A percentile compares a stretch with the other conserved stretches of the same genome.
Conservation (phyloP, 2,888 invertebrate species). For the Plebejus melissa region DNA sequence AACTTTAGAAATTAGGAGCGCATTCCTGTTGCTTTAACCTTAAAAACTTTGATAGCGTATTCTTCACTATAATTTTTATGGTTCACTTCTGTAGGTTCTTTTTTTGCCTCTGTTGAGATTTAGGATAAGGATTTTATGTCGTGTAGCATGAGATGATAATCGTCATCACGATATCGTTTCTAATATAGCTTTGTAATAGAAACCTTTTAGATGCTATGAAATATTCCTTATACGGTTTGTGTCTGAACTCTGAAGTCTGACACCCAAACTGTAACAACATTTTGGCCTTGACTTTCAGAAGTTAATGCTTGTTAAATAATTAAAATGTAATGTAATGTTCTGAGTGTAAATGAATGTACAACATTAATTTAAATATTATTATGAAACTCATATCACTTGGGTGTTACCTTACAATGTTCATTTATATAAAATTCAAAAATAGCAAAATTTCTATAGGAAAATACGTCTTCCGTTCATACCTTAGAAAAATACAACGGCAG, state of each 20-base stretch:
- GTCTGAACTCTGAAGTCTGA: neutral
- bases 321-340: neutral
- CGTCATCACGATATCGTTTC: neutral
- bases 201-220: neutral
- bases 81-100: neutral
- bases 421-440: no score
- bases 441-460: no score
- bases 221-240: neutral
- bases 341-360: neutral
- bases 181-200: neutral
- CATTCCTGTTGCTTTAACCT: neutral
- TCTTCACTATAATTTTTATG: neutral
- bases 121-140: neutral
- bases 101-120: neutral
- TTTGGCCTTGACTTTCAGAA: conserved; percentile 19
- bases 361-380: neutral
- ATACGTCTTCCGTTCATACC: no score
- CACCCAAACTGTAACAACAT: neutral
- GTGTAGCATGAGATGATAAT: neutral
- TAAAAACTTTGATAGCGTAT: neutral
- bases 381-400: neutral
- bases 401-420: neutral
- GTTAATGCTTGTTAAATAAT: conserved; percentile 14
- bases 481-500: no score
- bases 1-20: conserved; percentile 41